Base-by-base conservation (phyloP, 2,797 vertebrate species). In the Buceros bicornis region DNA sequence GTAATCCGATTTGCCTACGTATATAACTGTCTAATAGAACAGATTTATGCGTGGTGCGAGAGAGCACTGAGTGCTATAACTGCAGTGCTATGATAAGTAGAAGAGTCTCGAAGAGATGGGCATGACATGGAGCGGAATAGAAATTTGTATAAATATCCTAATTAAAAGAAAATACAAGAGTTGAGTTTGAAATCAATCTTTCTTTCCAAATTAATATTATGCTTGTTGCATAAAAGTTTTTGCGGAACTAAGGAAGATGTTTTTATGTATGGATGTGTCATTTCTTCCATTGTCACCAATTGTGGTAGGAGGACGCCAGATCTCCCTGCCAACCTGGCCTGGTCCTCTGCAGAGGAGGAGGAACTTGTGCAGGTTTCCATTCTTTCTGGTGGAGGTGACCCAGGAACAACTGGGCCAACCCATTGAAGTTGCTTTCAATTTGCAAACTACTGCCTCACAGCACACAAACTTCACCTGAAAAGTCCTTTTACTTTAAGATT, bases 251-350 rank as follows among this genome's bases (percentile, higher is more conserved):
- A 40, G 37, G 79, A 62, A 81, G 82, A 74, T 71, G 24, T 40
- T 12, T n/a, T 20, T 9, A 8, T 11, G 16, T 1, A 2, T 28
- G 31, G 43, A n/a, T 48, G 70, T 72, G 56, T 33, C 5, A 0
- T 22, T 54, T 86, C 71, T 42, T 51, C 53, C 66, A 7, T 2
- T 37, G 86, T 29, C 25, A 31, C 62, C 29, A 22, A 1, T 0
- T 24, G 62, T 7, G 8, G 31, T 11, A 42, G 80, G 35, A 80
- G 16, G 35, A 56, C 16, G 20, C 16, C 80, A 57, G 51, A 58
- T 89, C 40, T 84, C 64, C 80, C 43, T 78, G 42, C 51, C 43
- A 62, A 65, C 47, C 42, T 77, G 70, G 77, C 10, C 51, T 57
- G 37, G 17, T 29, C 57, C 53, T 56, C 57, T 11, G 7, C 5